Evolutionary conservation across 2,888 invertebrate species (phyloP), one percentile per base, ranked within the genome.

Genomic region (Kuschelorhynchus macadamiae): DNA sequence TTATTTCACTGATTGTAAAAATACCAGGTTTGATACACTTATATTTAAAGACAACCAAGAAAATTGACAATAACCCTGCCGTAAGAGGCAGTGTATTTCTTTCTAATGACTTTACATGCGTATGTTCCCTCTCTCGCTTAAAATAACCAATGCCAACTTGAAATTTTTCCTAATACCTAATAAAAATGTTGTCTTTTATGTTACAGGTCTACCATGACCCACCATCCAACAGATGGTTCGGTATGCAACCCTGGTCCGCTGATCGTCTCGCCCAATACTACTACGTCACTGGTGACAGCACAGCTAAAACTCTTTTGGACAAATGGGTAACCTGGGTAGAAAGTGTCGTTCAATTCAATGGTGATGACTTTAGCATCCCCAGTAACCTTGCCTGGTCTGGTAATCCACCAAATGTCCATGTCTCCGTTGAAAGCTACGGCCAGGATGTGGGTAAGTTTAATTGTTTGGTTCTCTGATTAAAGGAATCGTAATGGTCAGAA

Each of bases 171-270:
- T n/a, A n/a, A n/a, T n/a, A n/a, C n/a, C n/a, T n/a, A n/a, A n/a
- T n/a, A n/a, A n/a, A n/a, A n/a, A n/a, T n/a, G n/a, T n/a, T n/a
- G n/a, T n/a, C n/a, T n/a, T n/a, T n/a, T n/a, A n/a, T n/a, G n/a
- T n/a, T 39, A 1, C 25, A 63, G 16, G 75, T 75, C 1, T 76
- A 76, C 64, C 76, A 76, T 49, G 74, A 76, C 56, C 76, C 76
- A 5, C 76, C 76, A 64, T 76, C 76, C 52, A 76, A 76, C 72
- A 72, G 71, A 67, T 76, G 76, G 75, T 76, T 50, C 59, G 76
- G 76, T 67, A 76, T 76, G 76, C 76, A 76, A 67, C 50, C 74
- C 30, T 74, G 75, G 75, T 73, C 74, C 12, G 72, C 69, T n/a
- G 75, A 75, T 50, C 70, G 75, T 44, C 57, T 75, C 30, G 75